phyloP scores from a whole-genome alignment of 1,140 invertebrate genomes.

The Hormaphis cornu region DNA sequence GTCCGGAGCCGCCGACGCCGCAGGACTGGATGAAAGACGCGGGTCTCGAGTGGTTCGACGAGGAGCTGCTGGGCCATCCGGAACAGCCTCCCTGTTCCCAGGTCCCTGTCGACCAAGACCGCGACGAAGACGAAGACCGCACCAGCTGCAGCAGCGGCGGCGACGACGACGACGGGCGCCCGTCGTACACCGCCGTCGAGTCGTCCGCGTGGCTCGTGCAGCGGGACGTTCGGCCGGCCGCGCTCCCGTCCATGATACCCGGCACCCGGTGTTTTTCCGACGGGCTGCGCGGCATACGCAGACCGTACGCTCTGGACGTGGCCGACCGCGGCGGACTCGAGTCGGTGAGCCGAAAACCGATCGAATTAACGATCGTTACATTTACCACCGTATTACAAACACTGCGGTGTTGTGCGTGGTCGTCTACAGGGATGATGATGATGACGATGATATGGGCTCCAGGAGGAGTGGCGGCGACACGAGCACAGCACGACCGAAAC shows the following conservation, averaged over 20 bases:
- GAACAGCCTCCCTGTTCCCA: background rate
- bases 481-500: too few species aligned
- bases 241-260: conserved; percentile 11
- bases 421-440: too few species aligned
- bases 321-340: background rate
- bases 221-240: background rate
- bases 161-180: background rate
- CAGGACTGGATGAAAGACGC: conserved; percentile 28
- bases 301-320: background rate
- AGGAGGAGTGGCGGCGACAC: too few species aligned
- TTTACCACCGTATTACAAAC: too few species aligned
- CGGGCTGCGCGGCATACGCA: background rate
- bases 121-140: background rate
- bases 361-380: too few species aligned
- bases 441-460: too few species aligned
- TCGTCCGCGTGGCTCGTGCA: background rate
- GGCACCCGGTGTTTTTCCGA: conserved; percentile 8
- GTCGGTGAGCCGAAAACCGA: background rate
- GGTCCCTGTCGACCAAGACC: background rate
- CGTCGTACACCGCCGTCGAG: conserved; percentile 4
- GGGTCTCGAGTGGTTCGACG: conserved; percentile 20
- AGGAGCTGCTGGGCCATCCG: background rate
- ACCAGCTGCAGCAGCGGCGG: too few species aligned
- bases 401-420: too few species aligned
- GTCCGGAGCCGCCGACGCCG: background rate